Percentiles rank a stretch among this genome's conserved stretches.
Conservation (phyloP, 2,888 invertebrate species). For the Nomada flava region DNA sequence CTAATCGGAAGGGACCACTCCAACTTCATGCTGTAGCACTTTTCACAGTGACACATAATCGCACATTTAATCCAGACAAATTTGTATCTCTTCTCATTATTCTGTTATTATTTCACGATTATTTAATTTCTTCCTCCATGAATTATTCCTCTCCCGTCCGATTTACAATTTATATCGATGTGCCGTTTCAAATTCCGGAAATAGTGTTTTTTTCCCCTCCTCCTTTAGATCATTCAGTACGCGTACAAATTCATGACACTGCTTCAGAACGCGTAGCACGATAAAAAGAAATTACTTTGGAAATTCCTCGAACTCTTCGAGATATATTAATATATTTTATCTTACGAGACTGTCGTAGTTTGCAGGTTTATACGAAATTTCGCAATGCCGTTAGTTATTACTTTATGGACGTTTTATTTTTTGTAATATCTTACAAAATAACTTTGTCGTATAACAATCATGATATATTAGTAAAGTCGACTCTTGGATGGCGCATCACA, state of each 20-base stretch:
- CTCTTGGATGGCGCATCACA: constrained; percentile 35
- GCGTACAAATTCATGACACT: constrained; percentile 25
- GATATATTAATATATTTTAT: constrained; percentile 4
- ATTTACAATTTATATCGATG: background rate
- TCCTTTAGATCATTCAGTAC: background rate
- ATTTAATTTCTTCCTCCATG: background rate
- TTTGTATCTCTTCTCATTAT: background rate
- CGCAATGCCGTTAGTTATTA: constrained; percentile 25
- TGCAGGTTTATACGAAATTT: constrained; percentile 38
- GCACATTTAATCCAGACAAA: background rate
- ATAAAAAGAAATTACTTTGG: constrained; percentile 23
- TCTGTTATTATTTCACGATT: background rate
- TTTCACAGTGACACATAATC: constrained; percentile 13
- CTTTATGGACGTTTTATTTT: constrained; percentile 43
- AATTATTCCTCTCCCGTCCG: background rate
- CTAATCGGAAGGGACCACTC: constrained; percentile 41
- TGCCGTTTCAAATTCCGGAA: constrained; percentile 36
- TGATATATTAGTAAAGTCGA: constrained; percentile 39
- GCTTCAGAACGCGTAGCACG: constrained; percentile 10
- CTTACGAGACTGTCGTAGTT: constrained; percentile 17
- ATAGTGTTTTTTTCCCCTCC: background rate
- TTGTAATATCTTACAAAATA: constrained; percentile 40
- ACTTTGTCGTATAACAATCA: constrained; percentile 20
- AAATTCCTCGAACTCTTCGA: constrained; percentile 16
- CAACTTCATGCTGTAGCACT: constrained; percentile 15